Percentiles rank a stretch among this genome's conserved stretches.
Conservation (phyloP, 2,797 vertebrate genomes). For the Enteromius unitaeniatus region DNA sequence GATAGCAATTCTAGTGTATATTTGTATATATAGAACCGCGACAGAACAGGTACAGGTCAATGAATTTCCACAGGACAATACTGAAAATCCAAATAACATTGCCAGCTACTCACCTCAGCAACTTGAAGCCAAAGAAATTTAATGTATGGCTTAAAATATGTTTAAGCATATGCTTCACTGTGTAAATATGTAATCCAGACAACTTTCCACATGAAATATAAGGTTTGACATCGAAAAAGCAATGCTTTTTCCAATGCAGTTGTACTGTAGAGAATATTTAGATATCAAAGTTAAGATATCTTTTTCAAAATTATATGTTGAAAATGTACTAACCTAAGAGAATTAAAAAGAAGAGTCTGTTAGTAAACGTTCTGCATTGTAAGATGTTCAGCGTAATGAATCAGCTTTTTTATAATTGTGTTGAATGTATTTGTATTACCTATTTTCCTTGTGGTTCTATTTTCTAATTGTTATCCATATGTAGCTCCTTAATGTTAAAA, state of each 20-base stretch:
- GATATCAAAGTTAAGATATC: background rate
- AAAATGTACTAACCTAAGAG: background rate
- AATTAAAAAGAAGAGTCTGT: background rate
- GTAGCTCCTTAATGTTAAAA: background rate
- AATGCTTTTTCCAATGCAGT: background rate
- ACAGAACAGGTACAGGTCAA: background rate
- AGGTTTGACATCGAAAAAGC: background rate
- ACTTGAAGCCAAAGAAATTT: background rate
- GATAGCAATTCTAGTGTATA: constrained; percentile 49
- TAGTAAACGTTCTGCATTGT: background rate
- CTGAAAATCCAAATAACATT: background rate
- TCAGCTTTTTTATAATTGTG: background rate
- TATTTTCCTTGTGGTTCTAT: background rate
- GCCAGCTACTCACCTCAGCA: constrained; percentile 14
- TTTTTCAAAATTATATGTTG: background rate
- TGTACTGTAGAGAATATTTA: background rate
- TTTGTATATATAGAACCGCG: constrained; percentile 51
- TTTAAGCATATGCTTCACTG: background rate
- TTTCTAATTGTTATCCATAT: background rate
- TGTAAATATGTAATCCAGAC: background rate
- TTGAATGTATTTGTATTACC: background rate
- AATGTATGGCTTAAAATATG: background rate
- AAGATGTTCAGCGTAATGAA: background rate
- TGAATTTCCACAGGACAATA: background rate
- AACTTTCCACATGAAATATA: background rate